Conservation (phyloP, 2,888 invertebrate genomes). For the Eristalinus sepulchralis region DNA sequence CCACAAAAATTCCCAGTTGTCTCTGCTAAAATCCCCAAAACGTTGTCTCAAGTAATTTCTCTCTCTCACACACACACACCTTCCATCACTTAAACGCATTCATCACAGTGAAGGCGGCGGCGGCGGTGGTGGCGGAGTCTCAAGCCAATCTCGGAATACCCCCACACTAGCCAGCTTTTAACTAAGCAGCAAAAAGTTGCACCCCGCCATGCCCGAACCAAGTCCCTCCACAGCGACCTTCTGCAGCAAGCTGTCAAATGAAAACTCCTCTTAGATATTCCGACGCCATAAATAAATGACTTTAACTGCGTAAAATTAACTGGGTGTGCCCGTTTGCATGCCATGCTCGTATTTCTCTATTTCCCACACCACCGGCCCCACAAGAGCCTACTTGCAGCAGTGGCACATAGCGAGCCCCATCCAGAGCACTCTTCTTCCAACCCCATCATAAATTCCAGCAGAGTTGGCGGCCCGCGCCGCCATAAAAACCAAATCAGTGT, state of each 20-base stretch:
- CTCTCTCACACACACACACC: neutral
- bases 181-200: too few species aligned
- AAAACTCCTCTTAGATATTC: conserved; percentile 4
- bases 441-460: conserved; percentile 48
- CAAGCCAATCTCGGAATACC: neutral
- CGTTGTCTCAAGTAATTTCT: neutral
- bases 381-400: conserved; percentile 14
- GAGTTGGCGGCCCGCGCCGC: conserved; percentile 26
- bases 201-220: too few species aligned
- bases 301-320: conserved; percentile 58
- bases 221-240: conserved; percentile 2
- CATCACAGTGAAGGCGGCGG: too few species aligned
- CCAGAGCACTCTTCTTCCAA: neutral
- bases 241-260: neutral
- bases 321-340: conserved; percentile 49
- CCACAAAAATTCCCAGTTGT: too few species aligned
- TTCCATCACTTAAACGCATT: neutral
- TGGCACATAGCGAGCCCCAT: neutral
- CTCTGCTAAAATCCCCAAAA: too few species aligned
- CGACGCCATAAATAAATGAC: conserved; percentile 44
- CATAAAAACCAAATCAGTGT: conserved; percentile 68
- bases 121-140: too few species aligned
- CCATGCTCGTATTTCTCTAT: conserved; percentile 18
- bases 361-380: neutral
- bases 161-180: neutral